Base-by-base conservation (phyloP, 2,797 vertebrate genomes). In the Loriculus beryllinus region DNA sequence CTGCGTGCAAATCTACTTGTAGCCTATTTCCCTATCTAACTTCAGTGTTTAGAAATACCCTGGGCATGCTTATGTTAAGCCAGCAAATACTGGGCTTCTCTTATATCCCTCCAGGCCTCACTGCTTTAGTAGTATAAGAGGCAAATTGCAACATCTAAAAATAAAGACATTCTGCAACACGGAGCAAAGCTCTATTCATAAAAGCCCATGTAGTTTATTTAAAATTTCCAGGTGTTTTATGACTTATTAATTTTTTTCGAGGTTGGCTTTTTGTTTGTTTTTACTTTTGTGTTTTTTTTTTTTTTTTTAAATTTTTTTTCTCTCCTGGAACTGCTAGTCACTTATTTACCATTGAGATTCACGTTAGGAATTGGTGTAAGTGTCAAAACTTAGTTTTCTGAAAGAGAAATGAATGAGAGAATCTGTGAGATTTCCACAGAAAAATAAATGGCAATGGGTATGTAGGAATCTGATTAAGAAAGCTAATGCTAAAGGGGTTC, bases 361-460 rank as follows among this genome's bases (percentile, higher is more conserved):
- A 17, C 26, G 10, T 47, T 75, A 93, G 64, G 21, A 79, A 59
- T 33, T 63, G 74, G 29, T 68, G 14, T 86, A 82, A 91, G 39
- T 67, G 59, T 82, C 70, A 90, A 87, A 94, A 95, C 31, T 93
- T 45, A 79, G 35, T 91, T 80, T 91, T 64, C 33, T 84, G n/a
- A 62, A 20, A 92, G 51, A 76, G 22, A 78, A 72, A 68, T 56
- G 54, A 31, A 59, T 85, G 43, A 85, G n/a, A 91, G 35, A 82
- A 79, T 74, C 40, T 7, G 25, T 54, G 35, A 92, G 77, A 72
- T 86, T 91, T 35, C 43, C 12, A 7, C 25, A 86, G 71, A 92
- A 92, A 93, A 84, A 31, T 14, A 92, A 93, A 85, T 29, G 59
- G 70, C n/a, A 77, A 10, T 51, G 26, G 39, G n/a, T 12, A 7